Evolutionary conservation across 1,140 invertebrate genomes (phyloP), one percentile per base, ranked within the genome.

Genomic region (Leptinotarsa texana): DNA sequence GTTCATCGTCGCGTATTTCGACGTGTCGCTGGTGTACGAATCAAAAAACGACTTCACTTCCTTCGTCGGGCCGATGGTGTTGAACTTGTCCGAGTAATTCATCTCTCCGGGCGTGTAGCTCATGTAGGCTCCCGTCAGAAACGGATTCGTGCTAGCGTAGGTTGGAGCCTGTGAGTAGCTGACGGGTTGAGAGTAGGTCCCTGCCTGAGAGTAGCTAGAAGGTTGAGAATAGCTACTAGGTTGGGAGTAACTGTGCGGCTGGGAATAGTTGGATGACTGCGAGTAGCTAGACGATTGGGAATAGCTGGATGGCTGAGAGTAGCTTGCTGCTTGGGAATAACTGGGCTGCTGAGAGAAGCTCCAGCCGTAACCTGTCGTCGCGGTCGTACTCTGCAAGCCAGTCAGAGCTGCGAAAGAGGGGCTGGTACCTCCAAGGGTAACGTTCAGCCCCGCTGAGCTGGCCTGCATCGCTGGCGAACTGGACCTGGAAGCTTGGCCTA

Each of bases 101-200:
- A 73, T 79, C 47, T 83, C 83, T 57, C 76, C 82, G 2, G 84
- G 79, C 51, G 78, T 82, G 74, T 90, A 90, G 81, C 88, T 87
- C 84, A 89, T 85, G 63, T 85, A 85, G 17, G 84, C 83, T 2
- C 84, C 84, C 4, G 84, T 85, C 80, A 90, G 82, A 83, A 90
- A 90, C 62, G 89, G 89, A 85, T 90, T 90, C 42, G 89, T 90
- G 77, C 88, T 86, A 69, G 83, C 88, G 80, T 87, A 87, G 51
- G 84, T 86, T 15, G 83, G 80, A 11, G 83, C 82, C 73, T 81
- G 79, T 13, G 82, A 78, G 79, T 85, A 85, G 42, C 77, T 80
- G 1, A 77, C 48, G 13, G 74, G 67, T 8, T 68, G 65, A 5
- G 73, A 74, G 47, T 66, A 74, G 51, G 3, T 57, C 0, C 15